These are phyloP conservation scores for Sorex fumeus DNA, from an alignment of 2,113 vertebrate genomes.

Conservation along the genomic window DNA sequence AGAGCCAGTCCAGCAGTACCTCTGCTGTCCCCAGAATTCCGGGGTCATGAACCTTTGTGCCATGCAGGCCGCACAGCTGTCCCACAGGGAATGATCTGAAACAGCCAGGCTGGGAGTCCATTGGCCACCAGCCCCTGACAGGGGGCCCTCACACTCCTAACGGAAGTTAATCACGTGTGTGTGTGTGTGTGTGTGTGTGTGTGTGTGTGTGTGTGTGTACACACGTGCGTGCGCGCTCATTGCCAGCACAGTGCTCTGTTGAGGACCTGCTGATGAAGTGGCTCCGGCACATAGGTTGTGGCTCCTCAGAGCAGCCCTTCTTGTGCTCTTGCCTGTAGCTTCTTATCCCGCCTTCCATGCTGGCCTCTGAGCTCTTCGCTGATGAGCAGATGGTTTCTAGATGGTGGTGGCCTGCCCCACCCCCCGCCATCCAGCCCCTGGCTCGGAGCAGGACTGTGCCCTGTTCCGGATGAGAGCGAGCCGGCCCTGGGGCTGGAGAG, in stretches of 20 bases:
- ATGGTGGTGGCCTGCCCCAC: background rate
- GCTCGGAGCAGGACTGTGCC: background rate
- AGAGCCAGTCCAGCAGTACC: background rate
- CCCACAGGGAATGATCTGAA: background rate
- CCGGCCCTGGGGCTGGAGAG: background rate
- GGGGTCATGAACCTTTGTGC: background rate
- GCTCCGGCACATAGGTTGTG: background rate
- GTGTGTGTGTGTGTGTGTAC: too few relatives aligned
- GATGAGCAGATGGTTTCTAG: constrained; percentile 28
- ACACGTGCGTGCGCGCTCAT: fast-evolving
- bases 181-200: too few relatives aligned
- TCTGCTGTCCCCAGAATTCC: background rate
- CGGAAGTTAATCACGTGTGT: background rate
- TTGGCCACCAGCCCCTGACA: background rate
- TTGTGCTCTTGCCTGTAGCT: background rate
- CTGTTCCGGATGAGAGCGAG: fast-evolving
- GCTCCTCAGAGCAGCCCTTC: background rate
- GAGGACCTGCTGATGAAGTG: background rate
- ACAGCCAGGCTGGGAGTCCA: background rate
- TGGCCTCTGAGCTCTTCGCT: background rate
- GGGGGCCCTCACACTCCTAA: background rate
- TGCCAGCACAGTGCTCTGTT: too few relatives aligned
- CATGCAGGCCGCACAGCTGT: background rate
- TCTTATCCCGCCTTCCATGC: background rate
- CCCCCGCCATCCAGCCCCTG: fast-evolving